Percentiles rank a stretch among this genome's conserved stretches.
These are phyloP conservation scores for Lasioglossum vierecki DNA, from an alignment of 2,888 invertebrate species.

Conservation along the genomic window DNA sequence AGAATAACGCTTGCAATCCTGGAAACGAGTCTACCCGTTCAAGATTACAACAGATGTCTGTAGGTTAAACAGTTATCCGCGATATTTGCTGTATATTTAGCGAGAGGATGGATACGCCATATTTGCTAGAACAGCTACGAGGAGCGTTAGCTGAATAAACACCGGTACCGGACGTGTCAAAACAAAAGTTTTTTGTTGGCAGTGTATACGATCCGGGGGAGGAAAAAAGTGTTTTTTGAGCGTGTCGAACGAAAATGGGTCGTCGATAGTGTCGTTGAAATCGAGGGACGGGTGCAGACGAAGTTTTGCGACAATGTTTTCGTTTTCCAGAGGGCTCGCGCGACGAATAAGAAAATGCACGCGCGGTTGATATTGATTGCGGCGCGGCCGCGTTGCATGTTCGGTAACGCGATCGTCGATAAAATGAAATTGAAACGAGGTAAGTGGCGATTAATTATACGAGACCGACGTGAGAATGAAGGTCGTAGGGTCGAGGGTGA, in stretches of 20 bases:
- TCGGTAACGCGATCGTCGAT: constrained; percentile 29
- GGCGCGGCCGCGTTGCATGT: constrained; percentile 2
- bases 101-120: not conserved
- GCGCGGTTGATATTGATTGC: constrained; percentile 18
- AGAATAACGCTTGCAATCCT: too few species aligned
- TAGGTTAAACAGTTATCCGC: not conserved
- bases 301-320: not conserved
- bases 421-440: constrained; percentile 41
- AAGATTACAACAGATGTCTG: not conserved
- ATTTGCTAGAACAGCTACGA: not conserved
- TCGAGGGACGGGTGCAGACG: not conserved
- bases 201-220: not conserved
- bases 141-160: not conserved
- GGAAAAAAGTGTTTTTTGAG: not conserved
- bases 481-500: constrained; percentile 34
- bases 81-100: not conserved
- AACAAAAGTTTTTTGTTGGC: not conserved
- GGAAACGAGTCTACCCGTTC: too few species aligned
- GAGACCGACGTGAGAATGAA: constrained; percentile 22
- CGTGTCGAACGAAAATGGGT: not conserved
- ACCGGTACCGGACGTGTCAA: not conserved
- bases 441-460: constrained; percentile 46
- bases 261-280: not conserved
- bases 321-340: not conserved
- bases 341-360: not conserved